phyloP scores from a whole-genome alignment of 1,140 invertebrate genomes.

The Pseudobourletiella spinata region DNA sequence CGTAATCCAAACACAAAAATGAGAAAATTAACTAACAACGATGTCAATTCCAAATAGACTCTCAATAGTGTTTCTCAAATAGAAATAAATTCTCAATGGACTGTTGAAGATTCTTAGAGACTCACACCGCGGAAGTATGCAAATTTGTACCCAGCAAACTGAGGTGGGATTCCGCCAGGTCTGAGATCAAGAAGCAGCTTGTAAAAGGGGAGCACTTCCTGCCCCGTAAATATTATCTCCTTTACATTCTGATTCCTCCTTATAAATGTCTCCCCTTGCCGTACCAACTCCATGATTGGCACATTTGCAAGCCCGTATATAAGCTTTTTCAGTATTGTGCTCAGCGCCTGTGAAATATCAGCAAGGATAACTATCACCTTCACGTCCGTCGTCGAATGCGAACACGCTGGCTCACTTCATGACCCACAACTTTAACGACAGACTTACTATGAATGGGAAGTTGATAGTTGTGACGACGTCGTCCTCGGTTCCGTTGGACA shows the following conservation, averaged over 20 bases:
- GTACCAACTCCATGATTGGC: background rate
- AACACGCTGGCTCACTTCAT: background rate
- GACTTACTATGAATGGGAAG: constrained; percentile 12
- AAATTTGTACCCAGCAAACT: background rate
- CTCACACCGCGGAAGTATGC: background rate
- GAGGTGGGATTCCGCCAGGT: background rate
- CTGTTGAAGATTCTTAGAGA: background rate
- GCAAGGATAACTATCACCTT: background rate
- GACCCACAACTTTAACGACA: background rate
- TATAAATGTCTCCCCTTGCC: background rate
- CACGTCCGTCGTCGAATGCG: background rate
- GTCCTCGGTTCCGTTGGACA: constrained; percentile 20
- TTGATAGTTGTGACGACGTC: constrained; percentile 19
- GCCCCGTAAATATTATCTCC: background rate
- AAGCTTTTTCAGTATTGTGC: background rate
- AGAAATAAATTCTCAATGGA: background rate
- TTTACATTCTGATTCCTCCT: background rate
- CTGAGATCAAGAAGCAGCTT: background rate
- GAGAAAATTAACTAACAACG: background rate
- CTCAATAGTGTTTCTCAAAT: too few relatives aligned
- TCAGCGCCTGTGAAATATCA: background rate
- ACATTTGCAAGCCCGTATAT: background rate
- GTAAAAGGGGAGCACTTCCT: background rate
- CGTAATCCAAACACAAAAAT: background rate
- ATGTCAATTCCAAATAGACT: background rate